Conservation (phyloP, 1,140 invertebrate genomes). For the Polypedilum vanderplanki region DNA sequence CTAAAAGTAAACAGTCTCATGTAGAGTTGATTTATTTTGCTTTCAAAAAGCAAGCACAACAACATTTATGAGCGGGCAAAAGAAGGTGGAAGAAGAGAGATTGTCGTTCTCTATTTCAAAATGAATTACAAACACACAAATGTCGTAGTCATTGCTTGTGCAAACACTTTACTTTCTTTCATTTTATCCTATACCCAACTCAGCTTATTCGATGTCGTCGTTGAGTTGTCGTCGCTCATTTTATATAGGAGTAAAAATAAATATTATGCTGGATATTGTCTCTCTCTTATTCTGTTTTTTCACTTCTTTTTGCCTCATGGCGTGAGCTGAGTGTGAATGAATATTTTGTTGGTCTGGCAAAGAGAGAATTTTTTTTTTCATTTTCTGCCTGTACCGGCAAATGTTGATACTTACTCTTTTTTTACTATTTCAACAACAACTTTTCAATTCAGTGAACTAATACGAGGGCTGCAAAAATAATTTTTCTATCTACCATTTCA, state of each 20-base stretch:
- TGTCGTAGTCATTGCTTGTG: background rate
- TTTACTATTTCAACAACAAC: background rate
- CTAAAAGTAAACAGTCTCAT: conserved; percentile 9
- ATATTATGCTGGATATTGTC: conserved; percentile 18
- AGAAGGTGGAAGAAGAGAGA: no score
- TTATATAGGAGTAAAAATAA: conserved; percentile 20
- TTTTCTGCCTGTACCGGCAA: no score
- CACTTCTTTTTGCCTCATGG: background rate
- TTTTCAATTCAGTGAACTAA: background rate
- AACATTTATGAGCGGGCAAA: no score
- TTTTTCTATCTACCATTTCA: background rate
- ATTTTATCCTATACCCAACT: background rate
- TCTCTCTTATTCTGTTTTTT: background rate
- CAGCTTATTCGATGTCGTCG: background rate
- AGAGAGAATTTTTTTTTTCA: no score
- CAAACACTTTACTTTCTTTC: background rate
- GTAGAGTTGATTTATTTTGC: background rate
- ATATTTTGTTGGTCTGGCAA: no score
- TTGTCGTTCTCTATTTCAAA: background rate
- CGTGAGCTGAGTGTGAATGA: no score
- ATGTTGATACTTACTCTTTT: background rate
- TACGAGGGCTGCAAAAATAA: background rate
- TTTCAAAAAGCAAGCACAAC: no score
- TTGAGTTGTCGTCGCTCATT: background rate
- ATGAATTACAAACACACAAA: background rate